A percentile compares a stretch with the other conserved stretches of the same genome.
Evolutionary conservation across 1,140 invertebrate genomes (phyloP).

Genomic region (Ips nitidus): DNA sequence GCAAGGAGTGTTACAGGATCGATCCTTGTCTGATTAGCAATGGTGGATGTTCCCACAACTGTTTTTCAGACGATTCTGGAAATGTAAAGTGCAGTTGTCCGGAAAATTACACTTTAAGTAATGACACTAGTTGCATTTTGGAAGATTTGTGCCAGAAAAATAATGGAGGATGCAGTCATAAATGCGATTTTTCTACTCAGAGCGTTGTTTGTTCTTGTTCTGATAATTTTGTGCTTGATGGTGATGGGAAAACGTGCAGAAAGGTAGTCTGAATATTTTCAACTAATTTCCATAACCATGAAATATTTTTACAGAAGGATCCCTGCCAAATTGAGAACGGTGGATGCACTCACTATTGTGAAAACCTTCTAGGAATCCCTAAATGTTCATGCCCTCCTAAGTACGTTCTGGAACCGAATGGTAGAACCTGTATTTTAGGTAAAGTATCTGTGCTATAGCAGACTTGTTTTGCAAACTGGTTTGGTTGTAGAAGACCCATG

Average conservation of each 20-base stretch:
- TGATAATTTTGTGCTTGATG: slow-evolving; percentile 12
- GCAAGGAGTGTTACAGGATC: slow-evolving; percentile 48
- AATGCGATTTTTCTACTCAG: slow-evolving; percentile 38
- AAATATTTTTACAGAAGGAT: slow-evolving; percentile 14
- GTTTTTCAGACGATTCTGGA: slow-evolving; percentile 57
- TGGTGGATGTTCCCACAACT: slow-evolving; percentile 65
- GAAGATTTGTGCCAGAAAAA: slow-evolving; percentile 55
- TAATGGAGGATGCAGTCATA: slow-evolving; percentile 61
- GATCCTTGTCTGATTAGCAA: slow-evolving; percentile 66
- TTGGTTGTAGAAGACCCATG: slow-evolving; percentile 60
- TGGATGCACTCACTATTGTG: slow-evolving; percentile 67
- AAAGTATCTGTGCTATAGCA: background rate
- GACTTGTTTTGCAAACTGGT: background rate
- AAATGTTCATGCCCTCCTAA: slow-evolving; percentile 61
- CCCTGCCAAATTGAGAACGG: slow-evolving; percentile 56
- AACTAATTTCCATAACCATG: background rate
- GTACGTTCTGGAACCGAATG: slow-evolving; percentile 52
- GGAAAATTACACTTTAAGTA: slow-evolving; percentile 54
- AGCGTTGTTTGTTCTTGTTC: slow-evolving; percentile 39
- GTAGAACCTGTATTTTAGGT: slow-evolving; percentile 41
- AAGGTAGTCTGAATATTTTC: slow-evolving; percentile 20
- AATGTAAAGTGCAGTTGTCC: slow-evolving; percentile 64
- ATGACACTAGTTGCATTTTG: slow-evolving; percentile 55
- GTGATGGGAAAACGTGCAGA: slow-evolving; percentile 52
- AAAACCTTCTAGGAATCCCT: slow-evolving; percentile 40